phyloP scores from a whole-genome alignment of 2,113 vertebrate genomes.

The Acanthochromis polyacanthus region DNA sequence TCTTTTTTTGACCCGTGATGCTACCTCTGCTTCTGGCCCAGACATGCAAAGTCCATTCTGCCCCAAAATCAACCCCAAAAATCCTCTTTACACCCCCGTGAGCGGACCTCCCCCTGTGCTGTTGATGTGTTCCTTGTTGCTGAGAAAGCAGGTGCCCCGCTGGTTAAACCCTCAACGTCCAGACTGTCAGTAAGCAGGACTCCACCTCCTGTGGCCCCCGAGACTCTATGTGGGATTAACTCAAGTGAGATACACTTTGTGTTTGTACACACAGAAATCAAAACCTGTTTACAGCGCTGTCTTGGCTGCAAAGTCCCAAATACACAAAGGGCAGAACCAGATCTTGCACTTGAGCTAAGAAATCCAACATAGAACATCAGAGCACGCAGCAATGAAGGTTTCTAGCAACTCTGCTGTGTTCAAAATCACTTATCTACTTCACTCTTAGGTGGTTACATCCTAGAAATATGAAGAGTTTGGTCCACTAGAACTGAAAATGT shows the following conservation, averaged over 20 bases:
- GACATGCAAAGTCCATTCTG: slow-evolving; percentile 47
- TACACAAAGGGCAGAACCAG: not conserved
- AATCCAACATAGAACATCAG: no score
- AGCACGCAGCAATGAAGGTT: no score
- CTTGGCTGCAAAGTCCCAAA: slow-evolving; percentile 6
- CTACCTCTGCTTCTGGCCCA: slow-evolving; percentile 21
- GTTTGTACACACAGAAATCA: slow-evolving; percentile 29
- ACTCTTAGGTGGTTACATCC: no score
- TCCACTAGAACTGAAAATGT: no score
- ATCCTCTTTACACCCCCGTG: slow-evolving; percentile 51
- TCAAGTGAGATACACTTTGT: slow-evolving; percentile 14
- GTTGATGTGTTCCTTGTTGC: slow-evolving; percentile 44
- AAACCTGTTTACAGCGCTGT: slow-evolving; percentile 1
- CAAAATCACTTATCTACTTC: no score
- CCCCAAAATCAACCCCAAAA: slow-evolving; percentile 37
- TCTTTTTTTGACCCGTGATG: not conserved
- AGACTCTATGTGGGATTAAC: slow-evolving; percentile 50
- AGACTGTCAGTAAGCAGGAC: slow-evolving; percentile 49
- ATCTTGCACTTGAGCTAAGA: not conserved
- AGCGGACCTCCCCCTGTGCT: slow-evolving; percentile 55
- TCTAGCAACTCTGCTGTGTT: no score
- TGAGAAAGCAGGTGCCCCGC: slow-evolving; percentile 69
- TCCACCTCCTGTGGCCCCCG: not conserved
- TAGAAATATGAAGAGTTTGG: no score
- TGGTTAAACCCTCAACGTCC: slow-evolving; percentile 61